Conservation (phyloP, 1,140 invertebrate genomes). For the Bombus waltoni region DNA sequence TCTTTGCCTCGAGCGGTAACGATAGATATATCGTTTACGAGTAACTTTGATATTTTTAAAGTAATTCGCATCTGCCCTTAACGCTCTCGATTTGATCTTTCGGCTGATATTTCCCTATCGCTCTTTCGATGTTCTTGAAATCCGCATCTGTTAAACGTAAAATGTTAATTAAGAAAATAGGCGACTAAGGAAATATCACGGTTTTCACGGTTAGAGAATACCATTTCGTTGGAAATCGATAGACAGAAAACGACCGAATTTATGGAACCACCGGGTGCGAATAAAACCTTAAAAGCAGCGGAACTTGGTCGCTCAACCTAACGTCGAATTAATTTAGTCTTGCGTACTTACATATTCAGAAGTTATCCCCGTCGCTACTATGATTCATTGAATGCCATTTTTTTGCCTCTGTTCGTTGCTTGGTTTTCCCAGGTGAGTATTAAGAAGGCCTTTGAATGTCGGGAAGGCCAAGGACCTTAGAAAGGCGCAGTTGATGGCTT, state of each 20-base stretch:
- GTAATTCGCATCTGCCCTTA: too few species aligned
- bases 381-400: constrained; percentile 16
- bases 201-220: background rate
- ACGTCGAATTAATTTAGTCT: background rate
- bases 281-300: too few species aligned
- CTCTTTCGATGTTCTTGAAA: background rate
- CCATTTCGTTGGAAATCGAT: background rate
- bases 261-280: too few species aligned
- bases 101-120: background rate
- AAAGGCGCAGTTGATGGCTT: background rate
- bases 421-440: constrained; percentile 25
- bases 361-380: constrained; percentile 12
- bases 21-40: background rate
- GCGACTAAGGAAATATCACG: too few species aligned
- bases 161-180: background rate
- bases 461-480: constrained; percentile 17
- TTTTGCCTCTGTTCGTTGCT: background rate
- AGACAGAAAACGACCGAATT: background rate
- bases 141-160: background rate
- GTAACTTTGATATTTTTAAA: too few species aligned
- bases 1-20: background rate
- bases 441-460: constrained; percentile 7
- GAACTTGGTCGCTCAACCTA: too few species aligned
- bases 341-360: background rate
- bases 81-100: background rate